Evolutionary conservation across 2,888 invertebrate species (phyloP), one percentile per base, ranked within the genome.

Genomic region (Blastobasis lacticolella): DNA sequence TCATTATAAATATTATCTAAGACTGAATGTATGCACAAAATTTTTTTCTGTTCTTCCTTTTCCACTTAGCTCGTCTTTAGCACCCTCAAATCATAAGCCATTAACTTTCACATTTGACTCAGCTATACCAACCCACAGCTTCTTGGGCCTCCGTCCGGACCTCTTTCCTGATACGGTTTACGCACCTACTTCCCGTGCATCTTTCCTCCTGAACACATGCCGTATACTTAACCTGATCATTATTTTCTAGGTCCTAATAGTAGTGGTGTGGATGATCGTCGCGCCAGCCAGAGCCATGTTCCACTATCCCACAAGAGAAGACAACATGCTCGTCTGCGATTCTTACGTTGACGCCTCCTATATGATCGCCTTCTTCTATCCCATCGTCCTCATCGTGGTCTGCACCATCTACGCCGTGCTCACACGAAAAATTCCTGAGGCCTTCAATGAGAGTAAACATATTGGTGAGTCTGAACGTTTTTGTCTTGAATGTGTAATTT

Each of bases 381-480:
- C 97, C 10, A 97, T 97, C 66, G 89, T 97, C 56, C 90, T 97
- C 49, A 96, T 97, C 66, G 90, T 97, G 10, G 90, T 97, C 54
- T 99, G 99, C 81, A 99, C 99, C 0, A 92, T 99, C 9, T 99
- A 99, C 74, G 99, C 99, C 0, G 93, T 98, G 0, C 92, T 97
- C 47, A 98, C 97, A 0, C 90, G 99, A 61, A 99, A 99, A 89
- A 95, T 99, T 57, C 99, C 99, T 0, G 99, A 99, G 79, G 98
- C 98, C 44, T 99, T 99, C 81, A 99, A 99, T 81, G 99, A 98
- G 86, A 97, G 97, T 67, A 97, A 97, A 85, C 97, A 97, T 85
- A 97, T 97, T 66, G 98, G 99, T 91, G 66, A 90, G 91, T 77
- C 38, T 49, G n/a, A 40, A 8, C 4, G 40, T 40, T 23, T 23